Conservation (phyloP, 37 sponge, comb jelly and placozoan species). For the Geodia barretti region DNA sequence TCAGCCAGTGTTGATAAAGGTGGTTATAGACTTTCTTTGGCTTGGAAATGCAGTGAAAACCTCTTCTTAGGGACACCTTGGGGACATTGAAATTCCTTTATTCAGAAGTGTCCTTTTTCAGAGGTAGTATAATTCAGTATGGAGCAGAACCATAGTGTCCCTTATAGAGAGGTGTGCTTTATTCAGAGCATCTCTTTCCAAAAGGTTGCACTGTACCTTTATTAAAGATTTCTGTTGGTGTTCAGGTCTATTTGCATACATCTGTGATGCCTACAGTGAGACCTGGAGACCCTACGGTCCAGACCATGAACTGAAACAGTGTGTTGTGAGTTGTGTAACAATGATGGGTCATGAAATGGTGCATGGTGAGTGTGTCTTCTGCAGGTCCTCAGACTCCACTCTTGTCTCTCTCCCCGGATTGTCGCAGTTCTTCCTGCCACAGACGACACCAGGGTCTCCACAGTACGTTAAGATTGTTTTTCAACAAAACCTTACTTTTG, state of each 20-base stretch:
- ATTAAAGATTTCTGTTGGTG: neutral
- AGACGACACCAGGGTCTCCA: neutral
- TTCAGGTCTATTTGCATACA: constrained; percentile 30
- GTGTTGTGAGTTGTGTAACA: neutral
- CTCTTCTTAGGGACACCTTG: too few species aligned
- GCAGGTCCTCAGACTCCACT: constrained; percentile 29
- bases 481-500: too few species aligned
- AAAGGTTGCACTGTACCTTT: neutral
- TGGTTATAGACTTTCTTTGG: too few species aligned
- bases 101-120: too few species aligned
- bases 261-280: constrained; percentile 40
- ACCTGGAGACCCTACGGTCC: neutral
- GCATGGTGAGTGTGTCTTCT: neutral
- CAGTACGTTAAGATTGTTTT: too few species aligned
- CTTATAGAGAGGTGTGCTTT: too few species aligned
- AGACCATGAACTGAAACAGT: neutral
- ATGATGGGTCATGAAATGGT: too few species aligned
- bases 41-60: too few species aligned
- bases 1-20: constrained; percentile 3
- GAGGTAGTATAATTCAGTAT: too few species aligned
- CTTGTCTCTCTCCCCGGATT: constrained; percentile 32
- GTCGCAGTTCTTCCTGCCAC: constrained; percentile 22
- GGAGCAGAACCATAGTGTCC: too few species aligned
- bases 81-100: too few species aligned
- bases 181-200: too few species aligned